Percentiles rank a stretch among this genome's conserved stretches.
Evolutionary conservation across 2,888 invertebrate species (phyloP).

Genomic region (Belgica antarctica): DNA sequence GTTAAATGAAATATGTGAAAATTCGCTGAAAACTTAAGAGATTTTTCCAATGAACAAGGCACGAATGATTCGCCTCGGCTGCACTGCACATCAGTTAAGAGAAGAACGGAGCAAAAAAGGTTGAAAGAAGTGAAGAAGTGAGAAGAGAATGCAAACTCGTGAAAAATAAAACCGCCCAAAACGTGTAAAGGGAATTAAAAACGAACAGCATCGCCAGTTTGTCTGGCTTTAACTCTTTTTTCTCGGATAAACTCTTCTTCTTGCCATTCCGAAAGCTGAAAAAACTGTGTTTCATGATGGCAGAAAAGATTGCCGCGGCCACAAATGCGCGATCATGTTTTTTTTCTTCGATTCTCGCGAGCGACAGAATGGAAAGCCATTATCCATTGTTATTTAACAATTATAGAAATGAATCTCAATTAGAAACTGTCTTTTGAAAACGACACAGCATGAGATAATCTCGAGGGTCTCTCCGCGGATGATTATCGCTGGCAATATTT

Average conservation of each 20-base stretch:
- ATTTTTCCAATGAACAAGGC: slow-evolving; percentile 25
- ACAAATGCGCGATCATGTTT: slow-evolving; percentile 40
- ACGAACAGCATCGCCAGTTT: slow-evolving; percentile 32
- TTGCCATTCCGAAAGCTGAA: not conserved
- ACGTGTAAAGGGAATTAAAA: slow-evolving; percentile 42
- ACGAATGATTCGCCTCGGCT: not conserved
- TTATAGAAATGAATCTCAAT: slow-evolving; percentile 31
- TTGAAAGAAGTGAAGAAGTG: slow-evolving; percentile 1
- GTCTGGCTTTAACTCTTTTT: slow-evolving; percentile 41
- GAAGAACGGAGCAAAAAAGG: not conserved
- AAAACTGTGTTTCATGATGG: slow-evolving; percentile 2
- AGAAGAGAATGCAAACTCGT: slow-evolving; percentile 17
- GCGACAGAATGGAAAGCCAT: slow-evolving; percentile 27
- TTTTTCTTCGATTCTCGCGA: not conserved
- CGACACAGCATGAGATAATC: slow-evolving; percentile 20
- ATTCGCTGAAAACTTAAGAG: slow-evolving; percentile 44
- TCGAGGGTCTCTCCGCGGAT: not conserved
- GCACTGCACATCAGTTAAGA: slow-evolving; percentile 5
- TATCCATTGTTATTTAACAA: slow-evolving; percentile 28
- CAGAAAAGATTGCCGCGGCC: slow-evolving; percentile 36
- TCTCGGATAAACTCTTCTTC: not conserved
- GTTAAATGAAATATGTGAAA: slow-evolving; percentile 41
- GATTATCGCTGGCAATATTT: slow-evolving; percentile 1
- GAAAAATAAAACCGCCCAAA: slow-evolving; percentile 39
- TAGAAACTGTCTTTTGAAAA: slow-evolving; percentile 19